phyloP scores from a whole-genome alignment of 2,888 invertebrate species.

The Antheraea yamamai region DNA sequence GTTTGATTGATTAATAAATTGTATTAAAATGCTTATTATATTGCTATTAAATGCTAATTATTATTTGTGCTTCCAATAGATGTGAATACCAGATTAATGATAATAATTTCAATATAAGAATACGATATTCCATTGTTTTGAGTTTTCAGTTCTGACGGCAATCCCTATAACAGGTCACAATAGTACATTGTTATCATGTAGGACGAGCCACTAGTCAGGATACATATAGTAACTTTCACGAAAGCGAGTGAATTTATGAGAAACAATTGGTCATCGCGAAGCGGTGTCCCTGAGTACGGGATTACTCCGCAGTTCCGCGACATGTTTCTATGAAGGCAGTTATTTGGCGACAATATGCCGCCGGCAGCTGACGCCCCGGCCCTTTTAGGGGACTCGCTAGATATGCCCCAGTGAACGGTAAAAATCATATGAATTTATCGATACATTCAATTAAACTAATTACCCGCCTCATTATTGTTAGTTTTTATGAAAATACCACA shows the following conservation, averaged over 20 bases:
- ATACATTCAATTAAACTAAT: not conserved
- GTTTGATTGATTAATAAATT: too few species aligned
- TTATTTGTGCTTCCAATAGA: too few species aligned
- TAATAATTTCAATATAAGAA: too few species aligned
- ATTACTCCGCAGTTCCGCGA: slow-evolving; percentile 22
- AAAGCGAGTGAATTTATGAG: slow-evolving; percentile 7
- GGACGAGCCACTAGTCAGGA: not conserved
- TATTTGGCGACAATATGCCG: slow-evolving; percentile 66
- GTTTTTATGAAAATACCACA: too few species aligned
- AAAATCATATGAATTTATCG: not conserved
- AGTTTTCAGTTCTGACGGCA: too few species aligned
- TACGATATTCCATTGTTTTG: too few species aligned
- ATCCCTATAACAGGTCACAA: too few species aligned
- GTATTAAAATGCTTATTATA: too few species aligned
- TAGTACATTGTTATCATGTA: not conserved
- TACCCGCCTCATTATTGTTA: too few species aligned
- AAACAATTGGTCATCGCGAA: slow-evolving; percentile 29
- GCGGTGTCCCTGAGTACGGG: slow-evolving; percentile 23
- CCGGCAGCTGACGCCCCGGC: slow-evolving; percentile 67
- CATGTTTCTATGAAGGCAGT: slow-evolving; percentile 25
- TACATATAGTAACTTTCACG: not conserved
- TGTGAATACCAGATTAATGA: too few species aligned
- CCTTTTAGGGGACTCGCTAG: slow-evolving; percentile 25
- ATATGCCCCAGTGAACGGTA: not conserved
- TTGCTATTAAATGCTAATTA: too few species aligned